A percentile compares a stretch with the other conserved stretches of the same genome.
phyloP scores from a whole-genome alignment of 2,797 vertebrate genomes.

The Argya squamiceps region DNA sequence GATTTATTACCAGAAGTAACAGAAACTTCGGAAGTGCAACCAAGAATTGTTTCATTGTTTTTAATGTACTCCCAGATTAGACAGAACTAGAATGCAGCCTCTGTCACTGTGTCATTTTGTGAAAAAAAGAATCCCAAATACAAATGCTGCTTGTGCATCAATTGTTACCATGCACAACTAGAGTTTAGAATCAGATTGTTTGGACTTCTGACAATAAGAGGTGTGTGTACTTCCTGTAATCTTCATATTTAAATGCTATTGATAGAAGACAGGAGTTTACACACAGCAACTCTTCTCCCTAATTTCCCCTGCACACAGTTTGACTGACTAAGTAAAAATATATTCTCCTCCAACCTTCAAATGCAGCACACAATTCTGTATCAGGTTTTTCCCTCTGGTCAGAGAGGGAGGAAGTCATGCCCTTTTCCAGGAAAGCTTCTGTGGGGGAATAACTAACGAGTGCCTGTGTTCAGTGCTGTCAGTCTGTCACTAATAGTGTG shows the following conservation, averaged over 20 bases:
- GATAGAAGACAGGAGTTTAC: neutral
- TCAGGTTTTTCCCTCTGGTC: neutral
- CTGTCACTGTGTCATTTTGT: neutral
- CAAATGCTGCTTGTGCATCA: neutral
- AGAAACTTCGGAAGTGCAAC: neutral
- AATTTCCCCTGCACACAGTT: neutral
- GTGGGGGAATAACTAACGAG: neutral
- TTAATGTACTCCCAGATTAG: neutral
- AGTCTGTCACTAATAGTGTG: neutral
- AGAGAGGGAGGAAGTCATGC: neutral
- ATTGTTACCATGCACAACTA: neutral
- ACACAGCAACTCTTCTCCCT: neutral
- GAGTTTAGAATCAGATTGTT: neutral
- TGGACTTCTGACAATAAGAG: neutral
- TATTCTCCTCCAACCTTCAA: neutral
- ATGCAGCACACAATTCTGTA: neutral
- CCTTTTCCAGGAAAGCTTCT: neutral
- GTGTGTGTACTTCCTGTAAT: neutral
- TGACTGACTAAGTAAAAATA: neutral
- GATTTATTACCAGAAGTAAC: conserved; percentile 10
- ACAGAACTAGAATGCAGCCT: neutral
- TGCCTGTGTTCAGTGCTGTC: neutral
- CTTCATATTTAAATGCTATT: neutral
- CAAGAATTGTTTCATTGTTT: neutral
- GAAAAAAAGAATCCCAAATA: neutral